These are phyloP conservation scores for Muntiacus muntjak DNA, from an alignment of 2,113 vertebrate genomes.

Conservation along the genomic window DNA sequence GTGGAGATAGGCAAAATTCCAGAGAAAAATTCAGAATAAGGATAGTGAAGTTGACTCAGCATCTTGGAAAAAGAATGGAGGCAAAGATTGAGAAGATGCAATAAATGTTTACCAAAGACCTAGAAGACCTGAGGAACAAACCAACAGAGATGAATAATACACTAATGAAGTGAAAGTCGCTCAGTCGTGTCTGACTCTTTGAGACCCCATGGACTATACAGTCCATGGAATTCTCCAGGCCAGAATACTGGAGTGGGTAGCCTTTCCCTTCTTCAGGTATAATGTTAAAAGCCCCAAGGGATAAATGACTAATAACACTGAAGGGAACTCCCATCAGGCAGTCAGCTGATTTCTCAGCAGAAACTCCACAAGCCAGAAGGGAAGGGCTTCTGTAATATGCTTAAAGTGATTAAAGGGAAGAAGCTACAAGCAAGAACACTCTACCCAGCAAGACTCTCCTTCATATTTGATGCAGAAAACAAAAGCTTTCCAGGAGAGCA, in stretches of 20 bases:
- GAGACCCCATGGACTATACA: neutral
- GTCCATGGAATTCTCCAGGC: neutral
- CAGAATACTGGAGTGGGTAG: neutral
- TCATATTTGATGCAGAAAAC: neutral
- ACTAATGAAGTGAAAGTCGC: neutral
- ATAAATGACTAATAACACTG: neutral
- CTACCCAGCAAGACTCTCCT: neutral
- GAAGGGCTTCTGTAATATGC: neutral
- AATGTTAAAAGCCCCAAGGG: neutral
- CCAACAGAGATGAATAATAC: neutral
- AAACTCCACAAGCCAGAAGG: neutral
- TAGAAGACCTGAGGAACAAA: neutral
- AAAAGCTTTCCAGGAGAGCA: neutral
- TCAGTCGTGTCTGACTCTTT: neutral
- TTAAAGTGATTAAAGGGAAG: neutral
- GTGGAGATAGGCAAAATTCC: neutral
- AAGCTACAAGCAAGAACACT: neutral
- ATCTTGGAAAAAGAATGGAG: neutral
- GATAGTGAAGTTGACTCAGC: neutral
- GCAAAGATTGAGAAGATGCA: neutral
- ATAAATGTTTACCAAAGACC: neutral
- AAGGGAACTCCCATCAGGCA: neutral
- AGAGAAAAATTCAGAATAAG: neutral
- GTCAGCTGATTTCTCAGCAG: neutral
- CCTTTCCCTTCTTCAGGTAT: neutral